A percentile compares a stretch with the other conserved stretches of the same genome.
phyloP scores from a whole-genome alignment of 2,113 vertebrate species.

The Stomatorhinus ivindoensis region DNA sequence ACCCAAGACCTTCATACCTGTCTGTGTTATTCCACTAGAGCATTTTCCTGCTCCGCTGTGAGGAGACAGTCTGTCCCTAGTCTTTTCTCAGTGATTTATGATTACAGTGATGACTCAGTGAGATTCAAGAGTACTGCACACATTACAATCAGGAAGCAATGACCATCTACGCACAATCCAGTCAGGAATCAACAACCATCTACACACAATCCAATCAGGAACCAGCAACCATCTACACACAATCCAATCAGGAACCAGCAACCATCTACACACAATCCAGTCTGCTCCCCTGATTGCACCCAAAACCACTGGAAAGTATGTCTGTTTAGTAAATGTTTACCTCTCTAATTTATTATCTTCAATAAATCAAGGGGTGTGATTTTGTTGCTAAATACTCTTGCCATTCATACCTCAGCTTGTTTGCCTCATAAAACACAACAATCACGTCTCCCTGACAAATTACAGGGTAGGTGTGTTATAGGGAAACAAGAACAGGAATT shows the following conservation, averaged over 20 bases:
- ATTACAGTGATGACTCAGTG: neutral
- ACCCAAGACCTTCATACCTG: neutral
- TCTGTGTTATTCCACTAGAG: neutral
- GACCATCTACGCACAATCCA: neutral
- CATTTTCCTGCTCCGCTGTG: neutral
- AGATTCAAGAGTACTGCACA: neutral
- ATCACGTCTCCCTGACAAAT: constrained; percentile 17
- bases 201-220: neutral
- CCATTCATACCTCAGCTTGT: neutral
- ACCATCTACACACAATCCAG: no score
- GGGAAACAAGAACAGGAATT: constrained; percentile 28
- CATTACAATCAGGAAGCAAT: neutral
- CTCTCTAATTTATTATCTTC: constrained; percentile 3
- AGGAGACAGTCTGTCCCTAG: neutral
- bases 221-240: no score
- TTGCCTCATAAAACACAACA: constrained; percentile 13
- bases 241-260: no score
- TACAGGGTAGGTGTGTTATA: neutral
- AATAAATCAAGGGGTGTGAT: constrained; percentile 23
- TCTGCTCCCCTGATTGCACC: no score
- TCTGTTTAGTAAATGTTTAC: constrained; percentile 23
- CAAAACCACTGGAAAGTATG: constrained; percentile 26
- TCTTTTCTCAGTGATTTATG: neutral
- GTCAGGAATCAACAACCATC: neutral
- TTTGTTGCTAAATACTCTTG: constrained; percentile 13